Evolutionary conservation across 2,888 invertebrate species (phyloP), one percentile per base, ranked within the genome.

Genomic region (Diplolepis rosae): DNA sequence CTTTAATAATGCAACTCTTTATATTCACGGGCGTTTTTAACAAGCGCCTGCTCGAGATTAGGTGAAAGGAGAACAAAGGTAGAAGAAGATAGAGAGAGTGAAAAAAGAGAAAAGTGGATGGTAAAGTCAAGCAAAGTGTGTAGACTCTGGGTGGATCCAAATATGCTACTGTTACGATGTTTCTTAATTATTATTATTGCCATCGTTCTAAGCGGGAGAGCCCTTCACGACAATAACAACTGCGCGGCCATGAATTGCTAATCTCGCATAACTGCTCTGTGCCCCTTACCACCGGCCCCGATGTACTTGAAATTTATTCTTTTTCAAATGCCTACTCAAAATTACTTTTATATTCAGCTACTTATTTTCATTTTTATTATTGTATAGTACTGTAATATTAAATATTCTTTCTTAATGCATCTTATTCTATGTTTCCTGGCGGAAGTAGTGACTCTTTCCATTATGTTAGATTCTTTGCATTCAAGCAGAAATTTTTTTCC

Each of bases 1-100:
- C 88, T 88, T 88, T 88, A 87, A 88, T 89, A 89, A 89, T 89
- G 88, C 88, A 89, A 89, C 89, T 89, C 89, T 89, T 89, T 89
- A 89, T 89, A 89, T 89, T 89, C 89, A 89, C 88, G 85, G 85
- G 85, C 83, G 80, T 85, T 88, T 86, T 86, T 88, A 88, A 88
- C 88, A 88, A 88, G 86, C 83, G 80, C 83, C 79, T 80, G 81
- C 78, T 76, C 82, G 83, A 87, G 87, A 87, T 88, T 88, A 88
- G 86, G 83, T 83, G 80, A 82, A 81, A 79, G 78, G 68, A 73
- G 71, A 61, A 65, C 69, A 66, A 74, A 69, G 69, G 65, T 68
- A 70, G 72, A 68, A 52, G 70, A 68, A 48, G 71, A 48, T 67
- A 68, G 69, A 66, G 54, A 66, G 68, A 65, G 65, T 71, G 70